Percentiles rank a stretch among this genome's conserved stretches.
These are phyloP conservation scores for Lepidocyrtinus sp. DNA, from an alignment of 2,888 invertebrate genomes.

Conservation along the genomic window DNA sequence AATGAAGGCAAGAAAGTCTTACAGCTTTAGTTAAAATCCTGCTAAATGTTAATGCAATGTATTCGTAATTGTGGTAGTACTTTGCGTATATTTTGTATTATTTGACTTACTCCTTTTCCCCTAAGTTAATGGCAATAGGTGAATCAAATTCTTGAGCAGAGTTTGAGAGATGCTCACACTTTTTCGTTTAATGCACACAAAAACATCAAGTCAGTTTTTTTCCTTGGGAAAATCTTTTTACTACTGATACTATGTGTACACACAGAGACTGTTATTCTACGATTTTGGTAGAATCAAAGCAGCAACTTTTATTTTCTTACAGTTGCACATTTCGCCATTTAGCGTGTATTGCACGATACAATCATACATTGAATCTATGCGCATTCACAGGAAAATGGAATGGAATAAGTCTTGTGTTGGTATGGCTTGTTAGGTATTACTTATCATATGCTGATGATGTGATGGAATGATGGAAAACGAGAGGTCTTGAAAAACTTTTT, in stretches of 20 bases:
- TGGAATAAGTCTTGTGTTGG: not conserved
- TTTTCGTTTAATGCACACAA: slow-evolving; percentile 2
- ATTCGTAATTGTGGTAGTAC: slow-evolving; percentile 24
- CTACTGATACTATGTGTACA: no score
- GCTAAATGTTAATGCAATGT: slow-evolving; percentile 2
- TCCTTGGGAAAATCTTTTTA: no score
- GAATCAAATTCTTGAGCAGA: not conserved
- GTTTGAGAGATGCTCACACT: slow-evolving; percentile 23
- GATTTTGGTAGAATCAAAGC: no score
- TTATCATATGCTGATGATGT: no score
- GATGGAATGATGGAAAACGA: slow-evolving; percentile 24
- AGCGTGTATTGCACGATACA: slow-evolving; percentile 46
- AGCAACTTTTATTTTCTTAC: not conserved
- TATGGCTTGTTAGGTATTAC: no score
- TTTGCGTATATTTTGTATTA: slow-evolving; percentile 16
- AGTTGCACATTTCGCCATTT: slow-evolving; percentile 39
- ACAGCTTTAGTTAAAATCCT: not conserved
- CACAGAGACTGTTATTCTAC: no score
- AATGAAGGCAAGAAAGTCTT: not conserved
- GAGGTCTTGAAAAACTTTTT: slow-evolving; percentile 42
- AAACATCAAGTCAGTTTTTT: not conserved
- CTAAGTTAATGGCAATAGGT: no score
- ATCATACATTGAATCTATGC: not conserved
- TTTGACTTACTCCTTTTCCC: slow-evolving; percentile 21
- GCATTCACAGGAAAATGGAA: slow-evolving; percentile 20